Evolutionary conservation across 2,888 invertebrate genomes (phyloP).

Genomic region (Nudaria mundana): DNA sequence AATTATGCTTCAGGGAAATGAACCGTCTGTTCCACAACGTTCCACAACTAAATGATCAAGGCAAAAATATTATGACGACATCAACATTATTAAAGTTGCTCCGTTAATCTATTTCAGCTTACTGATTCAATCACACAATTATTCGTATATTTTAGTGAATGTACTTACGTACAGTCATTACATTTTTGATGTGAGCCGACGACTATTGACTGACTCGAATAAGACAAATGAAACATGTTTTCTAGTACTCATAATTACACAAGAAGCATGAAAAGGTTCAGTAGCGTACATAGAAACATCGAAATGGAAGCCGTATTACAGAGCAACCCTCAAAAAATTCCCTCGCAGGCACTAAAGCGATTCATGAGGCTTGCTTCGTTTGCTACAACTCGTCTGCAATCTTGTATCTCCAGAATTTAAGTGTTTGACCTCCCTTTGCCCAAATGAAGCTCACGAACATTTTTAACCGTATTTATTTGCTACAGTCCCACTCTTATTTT

Average conservation of each 20-base stretch:
- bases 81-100: too few relatives aligned
- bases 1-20: too few relatives aligned
- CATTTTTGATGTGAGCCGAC: too few relatives aligned
- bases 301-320: conserved; percentile 41
- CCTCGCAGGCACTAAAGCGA: conserved; percentile 62
- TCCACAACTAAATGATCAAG: too few relatives aligned
- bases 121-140: too few relatives aligned
- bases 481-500: conserved; percentile 42
- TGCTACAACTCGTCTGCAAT: conserved; percentile 71
- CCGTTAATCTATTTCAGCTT: too few relatives aligned
- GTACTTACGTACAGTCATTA: too few relatives aligned
- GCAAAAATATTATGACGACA: too few relatives aligned
- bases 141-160: too few relatives aligned
- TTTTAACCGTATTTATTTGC: conserved; percentile 45
- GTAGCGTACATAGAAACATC: conserved; percentile 22
- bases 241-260: conserved; percentile 4
- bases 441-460: conserved; percentile 70
- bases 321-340: conserved; percentile 52
- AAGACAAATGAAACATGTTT: not conserved
- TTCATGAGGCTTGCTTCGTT: conserved; percentile 73
- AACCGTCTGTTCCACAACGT: too few relatives aligned
- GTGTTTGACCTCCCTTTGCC: conserved; percentile 74
- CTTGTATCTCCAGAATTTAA: conserved; percentile 74
- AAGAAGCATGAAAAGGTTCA: conserved; percentile 15
- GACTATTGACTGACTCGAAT: too few relatives aligned